Conservation (phyloP, 2,888 invertebrate species). For the Troides helena region DNA sequence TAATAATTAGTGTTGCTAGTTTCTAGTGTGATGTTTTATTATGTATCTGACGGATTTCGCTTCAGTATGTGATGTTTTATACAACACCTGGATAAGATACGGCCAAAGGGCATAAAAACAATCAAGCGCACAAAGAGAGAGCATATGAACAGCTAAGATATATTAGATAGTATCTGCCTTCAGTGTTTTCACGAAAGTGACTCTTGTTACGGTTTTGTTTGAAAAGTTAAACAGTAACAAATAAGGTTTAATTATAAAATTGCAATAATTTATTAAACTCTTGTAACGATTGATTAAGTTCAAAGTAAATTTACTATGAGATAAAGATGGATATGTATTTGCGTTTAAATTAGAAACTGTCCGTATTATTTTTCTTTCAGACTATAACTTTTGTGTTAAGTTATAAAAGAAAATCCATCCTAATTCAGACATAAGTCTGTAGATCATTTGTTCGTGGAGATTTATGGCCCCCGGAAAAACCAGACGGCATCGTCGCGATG, state of each 20-base stretch:
- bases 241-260: no score
- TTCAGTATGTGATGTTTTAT: background rate
- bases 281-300: no score
- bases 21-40: background rate
- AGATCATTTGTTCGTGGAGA: slow-evolving; percentile 25
- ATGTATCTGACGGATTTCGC: no score
- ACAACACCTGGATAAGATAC: background rate
- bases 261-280: no score
- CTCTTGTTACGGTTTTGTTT: background rate
- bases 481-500: slow-evolving; percentile 5
- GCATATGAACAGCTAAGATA: background rate
- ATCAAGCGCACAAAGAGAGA: slow-evolving; percentile 2
- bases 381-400: background rate
- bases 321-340: background rate
- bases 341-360: background rate
- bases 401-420: background rate
- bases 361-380: background rate
- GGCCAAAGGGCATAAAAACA: slow-evolving; percentile 5
- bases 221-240: no score
- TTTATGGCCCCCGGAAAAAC: slow-evolving; percentile 18
- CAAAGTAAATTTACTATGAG: background rate
- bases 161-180: background rate
- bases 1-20: background rate
- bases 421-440: slow-evolving; percentile 11
- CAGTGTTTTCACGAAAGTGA: background rate